Percentiles rank a stretch among this genome's conserved stretches.
Conservation (phyloP, 64 coral and sea anemone species). For the Actinia equina region DNA sequence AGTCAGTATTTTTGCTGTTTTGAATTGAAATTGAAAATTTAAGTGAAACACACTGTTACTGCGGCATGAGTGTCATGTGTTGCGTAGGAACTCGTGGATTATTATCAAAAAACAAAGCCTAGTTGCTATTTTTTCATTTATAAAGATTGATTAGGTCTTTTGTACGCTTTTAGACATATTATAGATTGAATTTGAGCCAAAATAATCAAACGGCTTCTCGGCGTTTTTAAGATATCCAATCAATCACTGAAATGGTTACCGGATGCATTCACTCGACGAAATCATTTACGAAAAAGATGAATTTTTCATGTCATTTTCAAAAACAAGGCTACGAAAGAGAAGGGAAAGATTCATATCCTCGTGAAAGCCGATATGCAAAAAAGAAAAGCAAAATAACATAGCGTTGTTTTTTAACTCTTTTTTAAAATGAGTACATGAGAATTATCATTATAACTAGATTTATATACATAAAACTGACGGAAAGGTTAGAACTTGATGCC, state of each 20-base stretch:
- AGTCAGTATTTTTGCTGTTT: too few species aligned
- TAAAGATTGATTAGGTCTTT: slow-evolving; percentile 3
- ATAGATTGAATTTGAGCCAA: not conserved
- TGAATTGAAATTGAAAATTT: too few species aligned
- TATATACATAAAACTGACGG: not conserved
- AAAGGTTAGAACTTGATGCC: not conserved
- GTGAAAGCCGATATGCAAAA: not conserved
- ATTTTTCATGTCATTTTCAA: not conserved
- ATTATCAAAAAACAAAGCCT: not conserved
- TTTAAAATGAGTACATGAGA: not conserved
- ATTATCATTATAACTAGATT: not conserved
- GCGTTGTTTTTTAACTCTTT: not conserved
- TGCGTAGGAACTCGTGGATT: too few species aligned
- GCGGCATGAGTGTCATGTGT: too few species aligned
- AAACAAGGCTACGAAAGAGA: not conserved
- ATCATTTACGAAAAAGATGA: not conserved
- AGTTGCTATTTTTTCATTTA: not conserved
- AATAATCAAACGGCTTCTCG: not conserved
- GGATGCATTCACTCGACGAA: not conserved
- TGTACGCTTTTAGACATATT: not conserved
- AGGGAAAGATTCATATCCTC: not conserved
- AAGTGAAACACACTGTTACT: too few species aligned
- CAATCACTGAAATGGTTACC: not conserved
- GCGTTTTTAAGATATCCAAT: not conserved
- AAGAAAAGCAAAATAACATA: not conserved